Evolutionary conservation across 1,140 invertebrate species (phyloP).

Genomic region (Pectinophora gossypiella): DNA sequence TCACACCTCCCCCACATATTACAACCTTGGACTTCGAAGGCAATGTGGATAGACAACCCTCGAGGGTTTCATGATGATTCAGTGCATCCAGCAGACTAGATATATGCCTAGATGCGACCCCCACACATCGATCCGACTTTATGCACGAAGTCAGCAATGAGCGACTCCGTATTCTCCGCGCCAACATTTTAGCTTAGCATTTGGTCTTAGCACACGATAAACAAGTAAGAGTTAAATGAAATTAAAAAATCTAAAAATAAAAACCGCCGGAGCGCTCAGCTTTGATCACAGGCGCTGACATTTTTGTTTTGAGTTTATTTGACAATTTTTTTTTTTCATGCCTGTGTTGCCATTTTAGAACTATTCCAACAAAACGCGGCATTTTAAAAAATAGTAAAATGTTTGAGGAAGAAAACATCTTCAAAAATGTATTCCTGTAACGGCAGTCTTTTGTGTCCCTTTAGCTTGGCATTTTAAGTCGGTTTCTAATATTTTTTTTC

Average conservation of each 20-base stretch:
- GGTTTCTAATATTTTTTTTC: too few species aligned
- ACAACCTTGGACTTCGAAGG: constrained; percentile 80
- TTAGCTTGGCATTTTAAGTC: too few species aligned
- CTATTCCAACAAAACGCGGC: too few species aligned
- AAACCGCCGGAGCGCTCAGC: not conserved
- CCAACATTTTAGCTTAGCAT: not conserved
- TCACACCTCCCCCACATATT: constrained; percentile 95
- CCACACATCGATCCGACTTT: constrained; percentile 11
- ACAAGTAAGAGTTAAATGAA: constrained; percentile 30
- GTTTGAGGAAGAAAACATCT: too few species aligned
- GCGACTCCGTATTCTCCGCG: not conserved
- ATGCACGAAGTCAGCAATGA: not conserved
- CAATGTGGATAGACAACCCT: constrained; percentile 41
- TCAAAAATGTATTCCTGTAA: too few species aligned
- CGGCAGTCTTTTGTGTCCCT: too few species aligned
- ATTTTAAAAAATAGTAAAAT: too few species aligned
- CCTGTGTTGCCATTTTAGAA: too few species aligned
- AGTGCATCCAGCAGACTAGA: constrained; percentile 39
- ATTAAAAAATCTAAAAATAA: constrained; percentile 15
- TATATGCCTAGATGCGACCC: constrained; percentile 26
- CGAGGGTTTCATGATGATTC: constrained; percentile 43
- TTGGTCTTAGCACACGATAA: constrained; percentile 10
- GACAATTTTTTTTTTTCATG: too few species aligned
- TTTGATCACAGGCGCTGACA: constrained; percentile 4
- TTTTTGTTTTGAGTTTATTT: not conserved